Evolutionary conservation across 2,113 vertebrate species (phyloP), one percentile per base, ranked within the genome.

Genomic region (Cephalopholis sonnerati): DNA sequence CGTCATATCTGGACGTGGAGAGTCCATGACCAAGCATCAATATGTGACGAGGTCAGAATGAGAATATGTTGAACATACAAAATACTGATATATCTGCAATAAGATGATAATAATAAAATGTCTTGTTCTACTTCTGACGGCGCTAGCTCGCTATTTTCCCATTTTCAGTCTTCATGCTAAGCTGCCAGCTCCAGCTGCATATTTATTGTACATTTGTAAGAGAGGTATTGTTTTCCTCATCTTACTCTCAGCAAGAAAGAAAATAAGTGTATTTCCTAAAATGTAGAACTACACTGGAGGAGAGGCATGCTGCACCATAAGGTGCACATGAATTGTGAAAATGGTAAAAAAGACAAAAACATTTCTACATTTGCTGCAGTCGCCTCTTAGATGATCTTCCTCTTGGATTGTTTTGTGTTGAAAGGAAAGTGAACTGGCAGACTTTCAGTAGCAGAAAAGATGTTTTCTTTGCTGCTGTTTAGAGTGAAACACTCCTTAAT

Each of bases 401-500:
- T 86, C 66, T 86, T 46, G 65, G 65, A 57, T 74, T 57, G 25
- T 46, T 68, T 63, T 66, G 68, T 84, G 63, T 62, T 79, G 54
- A 88, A 83, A 77, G 57, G 46, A 79, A 68, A 84, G 82, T 36
- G 77, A 87, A 84, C 73, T 64, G 62, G 67, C 57, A 32, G 69
- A 81, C 66, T 76, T 72, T 67, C 74, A 59, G 53, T 57, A 22
- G 75, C 66, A 51, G 74, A 29, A 67, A 67, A 27, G 55, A 25
- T 66, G 59, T 91, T 91, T 85, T 66, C 85, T 89, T 69, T 76
- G 54, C 79, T 66, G 70, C 50, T 41, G 7, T 88, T 86, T 46
- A 51, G 7, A n/a, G 22, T 50, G 64, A 84, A 90, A 84, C 55
- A 77, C 53, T 50, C 73, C 62, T 75, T 91, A 93, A 95, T 94